Evolutionary conservation across 1,140 invertebrate genomes (phyloP).

Genomic region (Aphaenogaster floridana): DNA sequence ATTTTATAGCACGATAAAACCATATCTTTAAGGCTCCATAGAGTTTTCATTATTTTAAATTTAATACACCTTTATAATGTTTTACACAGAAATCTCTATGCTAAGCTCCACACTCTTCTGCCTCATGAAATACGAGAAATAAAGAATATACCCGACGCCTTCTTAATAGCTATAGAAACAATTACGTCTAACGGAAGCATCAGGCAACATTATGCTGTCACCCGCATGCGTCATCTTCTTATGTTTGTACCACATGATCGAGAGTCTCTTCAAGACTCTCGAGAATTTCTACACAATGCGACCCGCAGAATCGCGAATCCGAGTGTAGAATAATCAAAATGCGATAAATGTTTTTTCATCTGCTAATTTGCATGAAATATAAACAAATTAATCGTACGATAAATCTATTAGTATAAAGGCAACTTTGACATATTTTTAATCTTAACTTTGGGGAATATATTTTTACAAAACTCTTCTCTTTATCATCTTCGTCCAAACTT

Average conservation of each 20-base stretch:
- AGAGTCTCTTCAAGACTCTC: neutral
- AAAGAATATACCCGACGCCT: neutral
- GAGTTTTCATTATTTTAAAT: conserved; percentile 22
- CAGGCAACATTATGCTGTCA: conserved; percentile 65
- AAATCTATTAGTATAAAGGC: neutral
- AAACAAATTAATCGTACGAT: neutral
- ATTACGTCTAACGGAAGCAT: conserved; percentile 60
- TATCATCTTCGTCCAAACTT: neutral
- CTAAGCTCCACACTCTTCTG: neutral
- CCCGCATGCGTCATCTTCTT: conserved; percentile 66
- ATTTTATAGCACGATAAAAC: neutral
- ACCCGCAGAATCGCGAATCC: neutral
- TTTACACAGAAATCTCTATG: conserved; percentile 18
- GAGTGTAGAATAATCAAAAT: neutral
- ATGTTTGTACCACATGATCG: conserved; percentile 4
- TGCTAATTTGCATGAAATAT: neutral
- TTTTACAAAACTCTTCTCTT: neutral
- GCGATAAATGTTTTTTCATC: neutral
- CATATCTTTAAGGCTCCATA: neutral
- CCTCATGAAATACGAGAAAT: conserved; percentile 10
- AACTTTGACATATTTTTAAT: conserved; percentile 15
- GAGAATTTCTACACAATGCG: conserved; percentile 8
- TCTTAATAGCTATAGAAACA: conserved; percentile 59
- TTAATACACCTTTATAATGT: neutral
- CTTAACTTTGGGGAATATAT: neutral